Evolutionary conservation across 1,140 invertebrate genomes (phyloP).

Genomic region (Cepaea nemoralis): DNA sequence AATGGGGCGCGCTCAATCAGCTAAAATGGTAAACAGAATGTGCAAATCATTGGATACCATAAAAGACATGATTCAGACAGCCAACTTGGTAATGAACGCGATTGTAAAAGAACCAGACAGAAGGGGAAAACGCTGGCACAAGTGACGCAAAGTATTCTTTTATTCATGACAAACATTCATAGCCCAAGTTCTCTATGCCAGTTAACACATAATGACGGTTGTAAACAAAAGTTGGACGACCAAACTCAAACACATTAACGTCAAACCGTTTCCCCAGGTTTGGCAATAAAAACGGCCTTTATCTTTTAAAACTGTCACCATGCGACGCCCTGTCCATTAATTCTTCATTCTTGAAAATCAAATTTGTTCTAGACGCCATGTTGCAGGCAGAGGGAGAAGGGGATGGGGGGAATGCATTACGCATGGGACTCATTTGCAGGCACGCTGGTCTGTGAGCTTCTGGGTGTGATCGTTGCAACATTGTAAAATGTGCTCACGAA

Average conservation of each 20-base stretch:
- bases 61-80: neutral
- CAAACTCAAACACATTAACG: conserved; percentile 23
- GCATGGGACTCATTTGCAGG: neutral
- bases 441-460: neutral
- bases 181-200: neutral
- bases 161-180: conserved; percentile 13
- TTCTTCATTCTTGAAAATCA: conserved; percentile 18
- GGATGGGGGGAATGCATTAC: neutral
- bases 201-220: neutral
- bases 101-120: neutral
- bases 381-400: neutral
- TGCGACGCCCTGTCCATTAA: conserved; percentile 16
- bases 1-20: neutral
- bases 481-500: too few relatives aligned
- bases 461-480: too few relatives aligned
- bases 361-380: conserved; percentile 11
- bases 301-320: conserved; percentile 23
- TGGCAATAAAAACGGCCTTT: neutral
- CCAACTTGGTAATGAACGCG: neutral
- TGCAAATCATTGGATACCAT: neutral
- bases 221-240: neutral
- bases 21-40: neutral
- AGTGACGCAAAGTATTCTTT: neutral
- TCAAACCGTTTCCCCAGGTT: neutral
- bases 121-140: neutral